Evolutionary conservation across 2,797 vertebrate species (phyloP).

Genomic region (Channallabes apus): DNA sequence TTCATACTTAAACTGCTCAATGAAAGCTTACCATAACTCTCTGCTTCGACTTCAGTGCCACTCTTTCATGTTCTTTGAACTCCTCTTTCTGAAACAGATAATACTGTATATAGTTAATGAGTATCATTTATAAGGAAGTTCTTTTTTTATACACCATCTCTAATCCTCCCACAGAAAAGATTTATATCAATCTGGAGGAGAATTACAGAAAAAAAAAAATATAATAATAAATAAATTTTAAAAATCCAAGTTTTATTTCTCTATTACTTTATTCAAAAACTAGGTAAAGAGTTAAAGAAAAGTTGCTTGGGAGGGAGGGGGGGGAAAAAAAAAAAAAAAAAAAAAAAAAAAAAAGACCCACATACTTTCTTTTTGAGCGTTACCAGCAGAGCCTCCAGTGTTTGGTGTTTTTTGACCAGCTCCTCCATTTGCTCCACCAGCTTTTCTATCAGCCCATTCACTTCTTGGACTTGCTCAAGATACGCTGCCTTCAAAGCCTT

Average conservation of each 20-base stretch:
- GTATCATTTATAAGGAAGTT: neutral
- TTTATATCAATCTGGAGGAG: neutral
- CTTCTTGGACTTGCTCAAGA: conserved; percentile 58
- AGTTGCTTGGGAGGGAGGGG: too few relatives aligned
- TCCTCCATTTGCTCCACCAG: conserved; percentile 60
- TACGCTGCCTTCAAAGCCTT: conserved; percentile 69
- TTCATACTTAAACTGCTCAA: neutral
- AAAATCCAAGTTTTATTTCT: neutral
- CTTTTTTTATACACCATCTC: neutral
- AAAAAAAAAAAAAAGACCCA: neutral
- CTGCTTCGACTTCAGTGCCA: conserved; percentile 43
- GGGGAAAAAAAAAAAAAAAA: too few relatives aligned
- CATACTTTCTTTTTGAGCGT: conserved; percentile 61
- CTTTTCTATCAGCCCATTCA: conserved; percentile 59
- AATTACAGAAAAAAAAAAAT: neutral
- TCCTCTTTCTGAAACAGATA: conserved; percentile 51
- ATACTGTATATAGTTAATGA: neutral
- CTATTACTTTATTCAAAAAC: neutral
- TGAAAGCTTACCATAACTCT: conserved; percentile 49
- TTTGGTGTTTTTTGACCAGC: conserved; percentile 58
- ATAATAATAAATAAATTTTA: too few relatives aligned
- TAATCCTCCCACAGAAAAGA: neutral
- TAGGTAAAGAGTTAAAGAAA: neutral
- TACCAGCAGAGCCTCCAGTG: conserved; percentile 59
- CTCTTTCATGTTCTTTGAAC: conserved; percentile 46